Percentiles rank a stretch among this genome's conserved stretches.
Conservation (phyloP, 2,888 invertebrate genomes). For the Apodemia zela region DNA sequence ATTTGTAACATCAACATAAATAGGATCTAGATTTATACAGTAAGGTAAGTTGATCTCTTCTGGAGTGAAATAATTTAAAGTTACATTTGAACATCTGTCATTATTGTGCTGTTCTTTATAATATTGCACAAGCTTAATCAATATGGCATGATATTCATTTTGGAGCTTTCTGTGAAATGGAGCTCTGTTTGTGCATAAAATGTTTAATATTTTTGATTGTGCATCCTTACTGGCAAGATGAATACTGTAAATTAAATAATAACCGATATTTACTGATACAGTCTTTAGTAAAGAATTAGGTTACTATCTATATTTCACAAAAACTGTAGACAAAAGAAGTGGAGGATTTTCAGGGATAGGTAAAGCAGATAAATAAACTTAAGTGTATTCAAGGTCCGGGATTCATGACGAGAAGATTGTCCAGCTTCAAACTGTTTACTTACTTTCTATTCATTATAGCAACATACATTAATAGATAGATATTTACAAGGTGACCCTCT, state of each 20-base stretch:
- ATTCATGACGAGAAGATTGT: no score
- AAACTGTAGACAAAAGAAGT: neutral
- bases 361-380: no score
- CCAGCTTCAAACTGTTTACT: no score
- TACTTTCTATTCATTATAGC: no score
- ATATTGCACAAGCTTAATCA: slow-evolving; percentile 63
- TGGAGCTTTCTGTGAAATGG: slow-evolving; percentile 71
- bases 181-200: slow-evolving; percentile 71
- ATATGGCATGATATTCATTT: slow-evolving; percentile 65
- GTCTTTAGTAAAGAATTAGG: no score
- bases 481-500: no score
- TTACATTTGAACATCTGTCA: slow-evolving; percentile 33
- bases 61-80: slow-evolving; percentile 68
- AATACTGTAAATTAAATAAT: slow-evolving; percentile 55
- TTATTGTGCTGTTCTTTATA: slow-evolving; percentile 46
- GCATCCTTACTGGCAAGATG: slow-evolving; percentile 75
- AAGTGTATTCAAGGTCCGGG: no score
- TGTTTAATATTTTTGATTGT: slow-evolving; percentile 77
- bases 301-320: slow-evolving; percentile 18
- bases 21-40: slow-evolving; percentile 61
- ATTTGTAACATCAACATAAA: slow-evolving; percentile 57
- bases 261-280: neutral
- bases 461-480: no score
- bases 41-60: slow-evolving; percentile 51
- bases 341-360: no score